These are phyloP conservation scores for Ornithoptera alexandrae DNA, from an alignment of 2,888 invertebrate genomes.

Conservation along the genomic window DNA sequence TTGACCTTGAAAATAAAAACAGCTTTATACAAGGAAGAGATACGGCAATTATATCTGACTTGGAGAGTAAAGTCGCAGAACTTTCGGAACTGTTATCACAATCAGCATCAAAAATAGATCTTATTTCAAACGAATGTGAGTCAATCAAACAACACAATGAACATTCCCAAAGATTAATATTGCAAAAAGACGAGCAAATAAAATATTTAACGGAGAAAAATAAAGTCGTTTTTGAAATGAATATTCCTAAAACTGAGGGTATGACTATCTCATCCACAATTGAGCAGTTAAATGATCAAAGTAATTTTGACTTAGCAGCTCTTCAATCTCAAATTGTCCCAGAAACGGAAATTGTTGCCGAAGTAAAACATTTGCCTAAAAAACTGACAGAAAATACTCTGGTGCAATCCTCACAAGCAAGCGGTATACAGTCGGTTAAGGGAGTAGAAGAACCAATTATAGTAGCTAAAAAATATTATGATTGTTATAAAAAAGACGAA, in stretches of 20 bases:
- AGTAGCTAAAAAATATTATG: constrained; percentile 76
- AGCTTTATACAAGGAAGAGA: constrained; percentile 46
- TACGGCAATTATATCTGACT: constrained; percentile 43
- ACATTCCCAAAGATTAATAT: constrained; percentile 46
- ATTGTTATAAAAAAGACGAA: constrained; percentile 66
- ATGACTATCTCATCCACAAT: constrained; percentile 73
- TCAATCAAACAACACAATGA: constrained; percentile 49
- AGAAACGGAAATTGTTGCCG: constrained; percentile 38
- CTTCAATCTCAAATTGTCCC: constrained; percentile 71
- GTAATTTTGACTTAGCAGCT: constrained; percentile 48
- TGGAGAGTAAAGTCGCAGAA: constrained; percentile 56
- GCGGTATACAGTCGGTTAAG: constrained; percentile 32
- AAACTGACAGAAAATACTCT: constrained; percentile 47
- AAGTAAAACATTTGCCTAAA: constrained; percentile 38
- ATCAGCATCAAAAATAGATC: constrained; percentile 42
- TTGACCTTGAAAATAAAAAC: constrained; percentile 54
- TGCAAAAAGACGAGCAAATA: constrained; percentile 60
- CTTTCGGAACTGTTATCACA: constrained; percentile 54
- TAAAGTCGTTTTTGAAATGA: constrained; percentile 70
- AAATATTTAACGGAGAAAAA: constrained; percentile 62
- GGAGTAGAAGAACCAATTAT: constrained; percentile 61
- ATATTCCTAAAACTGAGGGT: constrained; percentile 75
- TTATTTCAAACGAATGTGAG: constrained; percentile 43
- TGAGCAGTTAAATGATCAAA: constrained; percentile 56
- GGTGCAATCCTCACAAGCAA: constrained; percentile 37